These are phyloP conservation scores for Syngnathus rostellatus DNA, from an alignment of 2,797 vertebrate genomes.

Conservation along the genomic window DNA sequence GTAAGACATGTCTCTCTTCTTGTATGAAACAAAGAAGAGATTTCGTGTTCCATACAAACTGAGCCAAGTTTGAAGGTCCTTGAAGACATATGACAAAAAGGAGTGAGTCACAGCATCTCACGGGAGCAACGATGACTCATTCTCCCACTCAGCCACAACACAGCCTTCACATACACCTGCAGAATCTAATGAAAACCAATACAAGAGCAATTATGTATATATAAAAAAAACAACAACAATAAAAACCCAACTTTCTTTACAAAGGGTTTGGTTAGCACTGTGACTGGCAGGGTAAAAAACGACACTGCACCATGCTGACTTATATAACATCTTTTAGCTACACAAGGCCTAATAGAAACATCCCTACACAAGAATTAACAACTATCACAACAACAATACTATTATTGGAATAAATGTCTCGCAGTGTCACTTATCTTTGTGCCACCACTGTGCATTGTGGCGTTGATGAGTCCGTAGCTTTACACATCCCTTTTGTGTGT, in stretches of 20 bases:
- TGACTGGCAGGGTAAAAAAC: neutral
- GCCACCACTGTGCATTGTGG: neutral
- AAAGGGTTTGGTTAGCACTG: neutral
- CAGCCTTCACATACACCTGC: neutral
- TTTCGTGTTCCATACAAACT: neutral
- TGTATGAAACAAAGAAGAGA: constrained; percentile 24
- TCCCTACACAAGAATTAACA: neutral
- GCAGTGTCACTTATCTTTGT: neutral
- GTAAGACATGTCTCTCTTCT: constrained; percentile 10
- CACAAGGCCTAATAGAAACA: neutral
- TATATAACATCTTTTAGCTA: too few relatives aligned
- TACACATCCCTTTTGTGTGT: neutral
- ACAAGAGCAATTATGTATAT: neutral
- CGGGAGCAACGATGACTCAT: constrained; percentile 9
- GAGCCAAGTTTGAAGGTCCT: constrained; percentile 13
- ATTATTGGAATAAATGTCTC: neutral
- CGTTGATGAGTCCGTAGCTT: neutral
- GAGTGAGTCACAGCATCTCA: constrained; percentile 18
- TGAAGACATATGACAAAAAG: constrained; percentile 3
- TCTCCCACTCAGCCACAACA: constrained; percentile 1
- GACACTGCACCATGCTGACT: neutral
- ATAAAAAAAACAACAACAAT: neutral
- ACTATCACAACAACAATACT: neutral
- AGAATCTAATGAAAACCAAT: neutral
- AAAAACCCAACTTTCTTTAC: neutral